Base-by-base conservation (phyloP, 2,113 vertebrate genomes). In the Camelus dromedarius region DNA sequence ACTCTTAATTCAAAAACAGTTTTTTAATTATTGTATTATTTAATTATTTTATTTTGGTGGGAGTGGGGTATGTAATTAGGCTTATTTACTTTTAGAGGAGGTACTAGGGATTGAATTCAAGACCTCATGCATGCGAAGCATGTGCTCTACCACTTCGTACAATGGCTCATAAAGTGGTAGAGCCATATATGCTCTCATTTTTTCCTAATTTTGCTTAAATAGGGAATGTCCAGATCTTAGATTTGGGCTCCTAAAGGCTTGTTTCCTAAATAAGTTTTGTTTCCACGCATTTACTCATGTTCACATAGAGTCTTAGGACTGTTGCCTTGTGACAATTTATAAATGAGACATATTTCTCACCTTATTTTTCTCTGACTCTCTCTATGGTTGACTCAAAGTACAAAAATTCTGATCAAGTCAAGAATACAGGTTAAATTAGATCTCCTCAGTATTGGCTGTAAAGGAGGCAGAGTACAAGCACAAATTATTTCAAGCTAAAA, bases 401-500 rank as follows among this genome's bases (percentile, higher is more conserved):
- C 38, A 79, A 93, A 91, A 83, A 48, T 52, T 91, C 11, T 62
- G 18, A 30, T 54, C 62, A 24, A 42, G 28, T 67, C 50, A 95
- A 75, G 58, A 86, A 86, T 42, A 56, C 15, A 76, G 24, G 66
- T 81, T 93, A 86, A 76, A 56, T 16, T 76, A 87, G 35, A 79
- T 12, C 56, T 91, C 32, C 24, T 79, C 38, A 13, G 8, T 75
- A 35, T 1, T 60, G 30, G 54, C 9, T 81, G 14, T 38, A 14
- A 76, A 54, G 46, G 70, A 94, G 26, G 20, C 67, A 67, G 22
- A 93, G 72, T 67, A 76, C 75, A 95, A 91, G 12, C 66, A 28
- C 30, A 76, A 93, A 79, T 67, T 73, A 93, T 48, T 95, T 83
- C 62, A 52, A 67, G 20, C 35, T 24, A 84, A 76, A 94, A 54